phyloP scores from a whole-genome alignment of 1,140 invertebrate species.

The Bombyx mandarina region DNA sequence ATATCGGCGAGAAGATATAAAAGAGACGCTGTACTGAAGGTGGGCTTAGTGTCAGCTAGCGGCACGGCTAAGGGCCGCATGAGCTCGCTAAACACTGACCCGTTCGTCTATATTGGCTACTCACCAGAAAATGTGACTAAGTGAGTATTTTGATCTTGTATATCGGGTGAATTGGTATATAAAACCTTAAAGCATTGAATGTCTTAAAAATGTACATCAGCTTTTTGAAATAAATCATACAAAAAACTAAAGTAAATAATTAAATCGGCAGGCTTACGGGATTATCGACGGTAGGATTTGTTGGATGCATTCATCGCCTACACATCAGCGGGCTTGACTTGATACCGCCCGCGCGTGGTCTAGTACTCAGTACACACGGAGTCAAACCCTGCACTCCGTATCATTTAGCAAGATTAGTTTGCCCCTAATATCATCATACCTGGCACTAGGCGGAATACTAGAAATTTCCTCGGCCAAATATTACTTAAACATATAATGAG shows the following conservation, averaged over 20 bases:
- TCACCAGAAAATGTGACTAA: slow-evolving; percentile 54
- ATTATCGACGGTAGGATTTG: slow-evolving; percentile 36
- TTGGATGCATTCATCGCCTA: slow-evolving; percentile 56
- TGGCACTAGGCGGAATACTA: not conserved
- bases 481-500: too few species aligned
- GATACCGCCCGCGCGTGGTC: slow-evolving; percentile 45
- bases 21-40: slow-evolving; percentile 48
- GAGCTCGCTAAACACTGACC: slow-evolving; percentile 54
- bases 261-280: not conserved
- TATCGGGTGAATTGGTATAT: too few species aligned
- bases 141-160: slow-evolving; percentile 27
- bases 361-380: slow-evolving; percentile 35
- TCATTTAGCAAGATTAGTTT: slow-evolving; percentile 44
- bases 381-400: slow-evolving; percentile 48
- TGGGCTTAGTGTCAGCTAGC: slow-evolving; percentile 35
- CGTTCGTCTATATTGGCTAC: slow-evolving; percentile 47
- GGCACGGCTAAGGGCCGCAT: slow-evolving; percentile 49
- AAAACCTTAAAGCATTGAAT: too few species aligned
- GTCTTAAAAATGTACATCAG: too few species aligned
- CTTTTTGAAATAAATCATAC: too few species aligned
- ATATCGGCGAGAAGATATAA: slow-evolving; percentile 55
- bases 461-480: too few species aligned
- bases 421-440: slow-evolving; percentile 20
- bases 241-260: too few species aligned
- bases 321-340: slow-evolving; percentile 54